Evolutionary conservation across 1,140 invertebrate species (phyloP).

Genomic region (Spodoptera frugiperda): DNA sequence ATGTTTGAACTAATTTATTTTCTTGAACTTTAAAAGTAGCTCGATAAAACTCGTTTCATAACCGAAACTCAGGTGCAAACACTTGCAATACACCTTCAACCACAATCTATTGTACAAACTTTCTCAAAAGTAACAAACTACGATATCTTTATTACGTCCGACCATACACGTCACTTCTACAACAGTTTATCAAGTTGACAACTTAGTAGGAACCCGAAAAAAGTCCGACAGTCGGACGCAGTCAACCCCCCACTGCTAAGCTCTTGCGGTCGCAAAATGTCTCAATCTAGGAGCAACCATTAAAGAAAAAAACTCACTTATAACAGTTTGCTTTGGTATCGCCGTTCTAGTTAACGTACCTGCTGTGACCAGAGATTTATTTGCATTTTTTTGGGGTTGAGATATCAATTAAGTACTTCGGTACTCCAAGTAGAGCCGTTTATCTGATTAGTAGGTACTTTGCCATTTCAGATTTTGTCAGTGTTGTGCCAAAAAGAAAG

Average conservation of each 20-base stretch:
- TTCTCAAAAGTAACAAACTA: constrained; percentile 50
- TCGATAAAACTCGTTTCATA: neutral
- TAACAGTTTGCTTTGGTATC: constrained; percentile 53
- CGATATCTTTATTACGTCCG: constrained; percentile 64
- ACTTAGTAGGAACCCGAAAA: constrained; percentile 72
- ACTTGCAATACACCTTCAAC: constrained; percentile 43
- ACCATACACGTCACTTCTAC: constrained; percentile 39
- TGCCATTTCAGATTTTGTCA: neutral
- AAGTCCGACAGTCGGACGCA: constrained; percentile 62
- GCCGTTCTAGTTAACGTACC: constrained; percentile 63
- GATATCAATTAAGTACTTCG: constrained; percentile 26
- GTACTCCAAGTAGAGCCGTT: neutral
- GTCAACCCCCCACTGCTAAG: constrained; percentile 73
- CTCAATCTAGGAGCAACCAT: constrained; percentile 72
- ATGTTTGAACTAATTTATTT: too few species aligned
- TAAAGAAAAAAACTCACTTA: constrained; percentile 58
- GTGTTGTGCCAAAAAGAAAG: constrained; percentile 1
- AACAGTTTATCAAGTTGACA: constrained; percentile 67
- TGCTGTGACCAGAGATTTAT: constrained; percentile 60
- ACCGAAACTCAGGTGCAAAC: neutral
- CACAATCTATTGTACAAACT: constrained; percentile 53
- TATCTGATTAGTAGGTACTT: constrained; percentile 7
- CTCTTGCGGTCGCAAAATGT: constrained; percentile 81
- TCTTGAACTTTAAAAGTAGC: neutral
- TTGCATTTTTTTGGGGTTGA: constrained; percentile 21